Conservation (phyloP, 2,797 vertebrate genomes). For the Lutjanus campechanus region DNA sequence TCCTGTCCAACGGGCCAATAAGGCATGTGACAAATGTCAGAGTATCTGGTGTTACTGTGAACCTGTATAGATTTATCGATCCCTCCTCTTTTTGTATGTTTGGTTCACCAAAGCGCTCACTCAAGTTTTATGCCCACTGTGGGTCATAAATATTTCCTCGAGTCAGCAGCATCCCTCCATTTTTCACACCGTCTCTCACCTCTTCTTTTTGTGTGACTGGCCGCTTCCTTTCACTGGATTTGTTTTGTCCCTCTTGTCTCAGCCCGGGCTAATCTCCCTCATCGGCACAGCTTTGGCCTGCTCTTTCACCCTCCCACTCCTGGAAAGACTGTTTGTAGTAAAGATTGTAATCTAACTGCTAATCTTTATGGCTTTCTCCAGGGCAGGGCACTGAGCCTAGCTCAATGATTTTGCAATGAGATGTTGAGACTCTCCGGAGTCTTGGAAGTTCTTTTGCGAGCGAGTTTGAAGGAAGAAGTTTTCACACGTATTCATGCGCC, state of each 20-base stretch:
- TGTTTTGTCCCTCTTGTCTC: slow-evolving; percentile 77
- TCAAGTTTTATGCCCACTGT: slow-evolving; percentile 72
- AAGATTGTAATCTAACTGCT: slow-evolving; percentile 83
- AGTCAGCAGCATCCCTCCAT: slow-evolving; percentile 68
- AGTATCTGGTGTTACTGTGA: slow-evolving; percentile 56
- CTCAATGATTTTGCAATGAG: slow-evolving; percentile 72
- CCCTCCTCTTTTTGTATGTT: slow-evolving; percentile 74
- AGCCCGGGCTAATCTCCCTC: slow-evolving; percentile 74
- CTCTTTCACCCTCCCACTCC: slow-evolving; percentile 66
- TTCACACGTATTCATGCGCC: slow-evolving; percentile 55
- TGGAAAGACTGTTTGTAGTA: slow-evolving; percentile 78
- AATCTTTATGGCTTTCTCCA: slow-evolving; percentile 80
- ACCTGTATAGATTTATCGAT: slow-evolving; percentile 83
- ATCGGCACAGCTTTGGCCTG: slow-evolving; percentile 70
- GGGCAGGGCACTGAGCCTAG: slow-evolving; percentile 63
- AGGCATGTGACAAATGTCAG: slow-evolving; percentile 79
- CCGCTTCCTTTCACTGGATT: slow-evolving; percentile 75
- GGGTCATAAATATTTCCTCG: slow-evolving; percentile 77
- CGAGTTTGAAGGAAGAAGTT: slow-evolving; percentile 68
- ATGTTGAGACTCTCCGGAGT: slow-evolving; percentile 64
- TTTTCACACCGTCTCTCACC: slow-evolving; percentile 55
- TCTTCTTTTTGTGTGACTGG: slow-evolving; percentile 72
- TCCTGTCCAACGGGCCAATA: slow-evolving; percentile 66
- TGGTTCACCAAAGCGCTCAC: slow-evolving; percentile 59
- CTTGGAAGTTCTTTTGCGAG: slow-evolving; percentile 63